Percentiles rank a stretch among this genome's conserved stretches.
These are phyloP conservation scores for Fistularia commersonii DNA, from an alignment of 2,797 vertebrate species.

Conservation along the genomic window DNA sequence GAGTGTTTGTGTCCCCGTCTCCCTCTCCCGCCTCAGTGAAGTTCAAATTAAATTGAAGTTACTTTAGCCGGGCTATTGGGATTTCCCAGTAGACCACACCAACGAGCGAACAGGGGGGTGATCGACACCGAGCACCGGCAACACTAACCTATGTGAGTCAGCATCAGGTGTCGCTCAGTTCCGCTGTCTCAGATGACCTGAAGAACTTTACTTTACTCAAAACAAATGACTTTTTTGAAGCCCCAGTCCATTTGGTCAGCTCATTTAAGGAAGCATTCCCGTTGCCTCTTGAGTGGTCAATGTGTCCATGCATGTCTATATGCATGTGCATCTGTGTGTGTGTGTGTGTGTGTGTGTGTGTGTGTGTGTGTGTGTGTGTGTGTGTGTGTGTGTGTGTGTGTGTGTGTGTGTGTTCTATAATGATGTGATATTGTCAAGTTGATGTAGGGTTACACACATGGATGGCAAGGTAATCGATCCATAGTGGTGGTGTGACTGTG, in stretches of 20 bases:
- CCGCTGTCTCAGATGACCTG: constrained; percentile 39
- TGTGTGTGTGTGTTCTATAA: constrained; percentile 2
- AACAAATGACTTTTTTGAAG: constrained; percentile 57
- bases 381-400: constrained; percentile 1
- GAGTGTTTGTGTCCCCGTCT: no score
- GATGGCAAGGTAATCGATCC: constrained; percentile 66
- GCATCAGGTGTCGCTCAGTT: constrained; percentile 9
- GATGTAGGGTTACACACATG: constrained; percentile 57
- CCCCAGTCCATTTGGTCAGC: constrained; percentile 34
- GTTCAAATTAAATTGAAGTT: constrained; percentile 69
- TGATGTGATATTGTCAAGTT: constrained; percentile 54
- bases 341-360: background rate
- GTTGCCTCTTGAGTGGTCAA: constrained; percentile 20
- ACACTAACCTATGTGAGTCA: constrained; percentile 37
- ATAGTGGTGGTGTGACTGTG: constrained; percentile 50
- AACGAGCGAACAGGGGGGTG: constrained; percentile 42
- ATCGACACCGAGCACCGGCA: constrained; percentile 34
- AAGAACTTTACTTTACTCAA: constrained; percentile 51
- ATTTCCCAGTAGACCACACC: constrained; percentile 57
- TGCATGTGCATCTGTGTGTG: no score
- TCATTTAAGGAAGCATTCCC: constrained; percentile 52
- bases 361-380: constrained; percentile 14
- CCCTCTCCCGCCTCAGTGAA: constrained; percentile 36
- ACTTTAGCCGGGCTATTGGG: constrained; percentile 47
- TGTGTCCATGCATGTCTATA: background rate